Conservation (phyloP, 2,113 vertebrate genomes). For the Propithecus coquereli region DNA sequence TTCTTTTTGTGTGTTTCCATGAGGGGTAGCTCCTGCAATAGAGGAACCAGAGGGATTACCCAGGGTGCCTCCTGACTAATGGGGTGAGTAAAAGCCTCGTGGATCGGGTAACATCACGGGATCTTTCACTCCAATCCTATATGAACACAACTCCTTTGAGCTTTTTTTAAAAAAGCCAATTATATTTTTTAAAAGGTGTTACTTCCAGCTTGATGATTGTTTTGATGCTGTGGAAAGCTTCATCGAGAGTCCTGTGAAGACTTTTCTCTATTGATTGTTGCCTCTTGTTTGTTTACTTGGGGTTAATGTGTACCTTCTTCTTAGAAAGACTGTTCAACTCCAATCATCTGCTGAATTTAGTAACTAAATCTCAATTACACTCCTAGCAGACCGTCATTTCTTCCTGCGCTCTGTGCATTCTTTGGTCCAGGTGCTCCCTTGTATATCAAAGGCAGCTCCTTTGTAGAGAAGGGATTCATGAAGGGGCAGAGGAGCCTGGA, state of each 20-base stretch:
- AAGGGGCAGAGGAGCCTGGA: constrained; percentile 35
- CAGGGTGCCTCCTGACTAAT: no score
- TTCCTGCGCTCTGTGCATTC: constrained; percentile 28
- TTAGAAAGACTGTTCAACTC: background rate
- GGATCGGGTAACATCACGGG: no score
- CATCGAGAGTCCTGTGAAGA: background rate
- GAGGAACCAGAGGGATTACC: no score
- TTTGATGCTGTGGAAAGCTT: background rate
- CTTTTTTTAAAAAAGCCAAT: background rate
- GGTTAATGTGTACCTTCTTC: background rate
- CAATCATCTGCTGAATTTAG: constrained; percentile 17
- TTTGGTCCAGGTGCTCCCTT: constrained; percentile 42
- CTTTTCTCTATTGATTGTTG: background rate
- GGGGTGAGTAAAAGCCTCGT: no score
- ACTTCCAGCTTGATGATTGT: background rate
- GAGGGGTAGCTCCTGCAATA: no score
- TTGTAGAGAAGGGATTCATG: constrained; percentile 39
- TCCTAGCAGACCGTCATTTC: constrained; percentile 21
- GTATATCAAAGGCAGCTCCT: constrained; percentile 65
- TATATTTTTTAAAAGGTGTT: background rate
- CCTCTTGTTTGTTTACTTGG: constrained; percentile 14
- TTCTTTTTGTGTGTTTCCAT: no score
- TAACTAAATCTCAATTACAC: constrained; percentile 35
- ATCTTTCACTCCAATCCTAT: no score
- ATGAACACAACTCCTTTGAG: no score